phyloP scores from a whole-genome alignment of 1,140 invertebrate species.

The Marisa cornuarietis region DNA sequence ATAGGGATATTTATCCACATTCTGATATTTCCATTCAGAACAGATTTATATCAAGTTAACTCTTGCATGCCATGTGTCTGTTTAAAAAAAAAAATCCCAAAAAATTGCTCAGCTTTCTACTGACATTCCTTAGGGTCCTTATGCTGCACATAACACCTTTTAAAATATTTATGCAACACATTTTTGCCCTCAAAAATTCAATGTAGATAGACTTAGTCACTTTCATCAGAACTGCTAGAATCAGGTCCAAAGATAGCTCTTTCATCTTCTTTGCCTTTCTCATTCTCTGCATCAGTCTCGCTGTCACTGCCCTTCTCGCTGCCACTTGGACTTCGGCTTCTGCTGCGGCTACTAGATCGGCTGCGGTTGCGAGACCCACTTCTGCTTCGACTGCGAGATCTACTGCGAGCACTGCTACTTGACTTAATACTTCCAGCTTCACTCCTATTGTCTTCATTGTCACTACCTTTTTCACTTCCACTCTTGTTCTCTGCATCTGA shows the following conservation, averaged over 20 bases:
- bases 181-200: too few species aligned
- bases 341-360: slow-evolving; percentile 33
- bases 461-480: slow-evolving; percentile 34
- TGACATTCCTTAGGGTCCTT: too few species aligned
- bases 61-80: too few species aligned
- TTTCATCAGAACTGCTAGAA: slow-evolving; percentile 16
- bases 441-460: slow-evolving; percentile 35
- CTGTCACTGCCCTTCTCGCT: slow-evolving; percentile 44
- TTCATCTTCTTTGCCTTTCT: slow-evolving; percentile 22
- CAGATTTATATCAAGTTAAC: too few species aligned
- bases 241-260: slow-evolving; percentile 21
- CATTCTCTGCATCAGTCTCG: slow-evolving; percentile 22
- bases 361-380: slow-evolving; percentile 36
- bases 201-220: not conserved
- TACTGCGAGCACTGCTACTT: slow-evolving; percentile 30
- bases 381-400: slow-evolving; percentile 31
- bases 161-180: too few species aligned
- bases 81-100: too few species aligned
- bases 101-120: too few species aligned
- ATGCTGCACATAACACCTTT: too few species aligned
- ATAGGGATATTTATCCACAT: too few species aligned
- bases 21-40: too few species aligned
- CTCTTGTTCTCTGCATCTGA: slow-evolving; percentile 37
- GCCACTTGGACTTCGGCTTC: slow-evolving; percentile 32
- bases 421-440: slow-evolving; percentile 42